Percentiles rank a stretch among this genome's conserved stretches.
Conservation (phyloP, 2,797 vertebrate species). For the Oreortyx pictus region DNA sequence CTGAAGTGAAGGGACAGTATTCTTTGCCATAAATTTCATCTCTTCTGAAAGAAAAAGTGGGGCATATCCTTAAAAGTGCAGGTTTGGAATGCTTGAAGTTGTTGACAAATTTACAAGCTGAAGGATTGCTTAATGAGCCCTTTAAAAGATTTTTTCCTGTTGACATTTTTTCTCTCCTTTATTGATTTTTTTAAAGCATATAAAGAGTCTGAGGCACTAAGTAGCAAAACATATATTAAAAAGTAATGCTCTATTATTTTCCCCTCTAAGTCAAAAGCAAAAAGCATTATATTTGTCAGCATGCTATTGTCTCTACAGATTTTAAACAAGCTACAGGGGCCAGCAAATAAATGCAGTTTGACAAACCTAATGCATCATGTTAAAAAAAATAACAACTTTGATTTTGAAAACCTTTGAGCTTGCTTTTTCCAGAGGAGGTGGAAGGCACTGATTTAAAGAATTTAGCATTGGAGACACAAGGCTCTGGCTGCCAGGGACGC, state of each 20-base stretch:
- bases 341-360: neutral
- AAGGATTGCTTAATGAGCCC: neutral
- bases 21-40: neutral
- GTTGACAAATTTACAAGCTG: neutral
- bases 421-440: neutral
- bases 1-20: neutral
- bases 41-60: neutral
- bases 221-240: neutral
- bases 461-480: neutral
- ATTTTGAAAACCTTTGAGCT: neutral
- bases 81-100: neutral
- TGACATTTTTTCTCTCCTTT: neutral
- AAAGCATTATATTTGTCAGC: neutral
- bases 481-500: neutral
- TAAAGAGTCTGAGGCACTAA: neutral
- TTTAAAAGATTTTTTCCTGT: neutral
- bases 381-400: neutral
- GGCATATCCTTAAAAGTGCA: neutral
- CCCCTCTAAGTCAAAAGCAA: neutral
- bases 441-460: neutral
- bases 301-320: neutral
- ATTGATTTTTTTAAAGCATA: neutral
- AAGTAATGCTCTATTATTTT: neutral
- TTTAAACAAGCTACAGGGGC: neutral
- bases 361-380: neutral